Evolutionary conservation across 2,797 vertebrate genomes (phyloP).

Genomic region (Pseudomugil tenellus): DNA sequence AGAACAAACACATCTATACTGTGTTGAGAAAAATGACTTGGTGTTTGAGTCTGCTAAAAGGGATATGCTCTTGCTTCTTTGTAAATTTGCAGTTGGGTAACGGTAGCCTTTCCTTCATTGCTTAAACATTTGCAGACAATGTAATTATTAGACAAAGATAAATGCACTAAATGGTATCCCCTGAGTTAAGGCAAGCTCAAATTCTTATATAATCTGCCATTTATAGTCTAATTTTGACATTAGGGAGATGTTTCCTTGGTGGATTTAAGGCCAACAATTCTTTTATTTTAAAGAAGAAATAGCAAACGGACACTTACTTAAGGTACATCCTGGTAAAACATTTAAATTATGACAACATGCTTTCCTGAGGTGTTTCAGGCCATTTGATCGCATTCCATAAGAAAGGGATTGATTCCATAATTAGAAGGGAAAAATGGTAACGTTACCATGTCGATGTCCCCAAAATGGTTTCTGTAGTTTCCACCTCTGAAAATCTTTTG

Average conservation of each 20-base stretch:
- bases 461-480: constrained; percentile 17
- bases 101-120: constrained; percentile 88
- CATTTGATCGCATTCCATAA: constrained; percentile 78
- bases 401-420: constrained; percentile 73
- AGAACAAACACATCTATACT: constrained; percentile 70
- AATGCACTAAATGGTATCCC: constrained; percentile 75
- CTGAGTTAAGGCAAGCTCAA: constrained; percentile 55
- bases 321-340: constrained; percentile 47
- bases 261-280: constrained; percentile 63
- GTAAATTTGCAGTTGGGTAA: constrained; percentile 88
- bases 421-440: constrained; percentile 63
- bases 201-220: constrained; percentile 66
- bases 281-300: constrained; percentile 50
- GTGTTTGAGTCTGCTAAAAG: constrained; percentile 91
- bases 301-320: constrained; percentile 29
- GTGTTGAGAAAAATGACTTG: constrained; percentile 81
- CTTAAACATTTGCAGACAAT: constrained; percentile 85
- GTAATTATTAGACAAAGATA: constrained; percentile 84
- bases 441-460: constrained; percentile 41
- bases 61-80: constrained; percentile 89
- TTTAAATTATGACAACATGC: constrained; percentile 41
- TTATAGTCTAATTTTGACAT: constrained; percentile 69
- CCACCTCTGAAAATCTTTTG: constrained; percentile 40
- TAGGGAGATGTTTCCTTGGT: constrained; percentile 68
- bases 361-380: constrained; percentile 55